phyloP scores from a whole-genome alignment of 2,797 vertebrate species.

The Aplochiton taeniatus region DNA sequence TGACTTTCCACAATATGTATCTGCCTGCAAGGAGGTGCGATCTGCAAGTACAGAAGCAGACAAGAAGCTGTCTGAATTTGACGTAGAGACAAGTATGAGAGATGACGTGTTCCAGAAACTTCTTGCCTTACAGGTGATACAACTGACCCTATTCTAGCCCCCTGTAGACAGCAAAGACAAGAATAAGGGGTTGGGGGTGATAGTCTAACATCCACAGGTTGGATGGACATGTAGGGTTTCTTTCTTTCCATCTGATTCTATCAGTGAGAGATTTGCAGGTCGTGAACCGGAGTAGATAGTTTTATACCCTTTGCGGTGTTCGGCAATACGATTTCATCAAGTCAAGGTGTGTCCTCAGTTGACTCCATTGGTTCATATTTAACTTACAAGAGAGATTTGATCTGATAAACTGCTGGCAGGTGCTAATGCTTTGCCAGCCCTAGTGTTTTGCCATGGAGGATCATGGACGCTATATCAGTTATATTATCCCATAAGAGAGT shows the following conservation, averaged over 20 bases:
- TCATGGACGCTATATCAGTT: no score
- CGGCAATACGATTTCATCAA: not conserved
- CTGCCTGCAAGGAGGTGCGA: slow-evolving; percentile 82
- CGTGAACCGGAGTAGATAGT: slow-evolving; percentile 4
- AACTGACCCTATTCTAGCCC: not conserved
- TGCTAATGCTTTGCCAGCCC: no score
- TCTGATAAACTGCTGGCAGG: slow-evolving; percentile 5
- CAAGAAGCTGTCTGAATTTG: slow-evolving; percentile 90
- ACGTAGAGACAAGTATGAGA: slow-evolving; percentile 95
- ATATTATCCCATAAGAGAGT: no score
- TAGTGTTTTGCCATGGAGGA: no score
- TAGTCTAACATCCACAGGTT: no score
- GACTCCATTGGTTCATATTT: slow-evolving; percentile 33
- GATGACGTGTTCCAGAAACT: slow-evolving; percentile 88
- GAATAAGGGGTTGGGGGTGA: no score
- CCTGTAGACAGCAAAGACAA: not conserved
- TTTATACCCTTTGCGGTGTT: not conserved
- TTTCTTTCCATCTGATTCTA: slow-evolving; percentile 18
- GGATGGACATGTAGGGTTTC: no score
- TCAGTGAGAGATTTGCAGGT: slow-evolving; percentile 17
- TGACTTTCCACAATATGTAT: slow-evolving; percentile 92
- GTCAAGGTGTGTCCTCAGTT: not conserved
- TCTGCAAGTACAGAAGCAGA: slow-evolving; percentile 92
- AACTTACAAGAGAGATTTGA: slow-evolving; percentile 31
- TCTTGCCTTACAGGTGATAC: slow-evolving; percentile 84